Percentiles rank a stretch among this genome's conserved stretches.
These are phyloP conservation scores for Microtus pennsylvanicus DNA, from an alignment of 2,113 vertebrate genomes.

Conservation along the genomic window DNA sequence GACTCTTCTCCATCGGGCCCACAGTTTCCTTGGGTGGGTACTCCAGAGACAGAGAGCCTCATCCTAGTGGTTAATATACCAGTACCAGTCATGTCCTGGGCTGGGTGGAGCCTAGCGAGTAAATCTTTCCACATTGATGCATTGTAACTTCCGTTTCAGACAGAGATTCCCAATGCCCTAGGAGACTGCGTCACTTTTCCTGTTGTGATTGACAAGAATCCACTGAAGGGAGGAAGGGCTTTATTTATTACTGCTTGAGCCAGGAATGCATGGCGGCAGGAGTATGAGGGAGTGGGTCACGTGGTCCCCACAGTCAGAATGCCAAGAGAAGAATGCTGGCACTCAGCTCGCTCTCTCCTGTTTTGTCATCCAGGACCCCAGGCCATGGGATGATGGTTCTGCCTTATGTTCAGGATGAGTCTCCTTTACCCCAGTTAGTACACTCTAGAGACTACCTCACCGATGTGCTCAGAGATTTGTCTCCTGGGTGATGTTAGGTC, in stretches of 20 bases:
- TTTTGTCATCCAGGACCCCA: background rate
- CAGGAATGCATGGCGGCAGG: no score
- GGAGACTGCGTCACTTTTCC: accelerated
- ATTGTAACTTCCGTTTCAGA: background rate
- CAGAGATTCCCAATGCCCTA: background rate
- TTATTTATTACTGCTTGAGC: background rate
- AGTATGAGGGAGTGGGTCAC: background rate
- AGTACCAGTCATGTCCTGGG: no score
- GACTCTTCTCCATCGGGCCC: background rate
- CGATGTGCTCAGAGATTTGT: no score
- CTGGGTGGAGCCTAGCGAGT: background rate
- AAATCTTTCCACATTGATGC: background rate
- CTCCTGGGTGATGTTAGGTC: background rate
- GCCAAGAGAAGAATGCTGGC: background rate
- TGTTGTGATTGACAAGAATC: background rate
- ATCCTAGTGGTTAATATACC: background rate
- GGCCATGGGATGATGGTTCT: no score
- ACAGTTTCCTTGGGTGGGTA: background rate
- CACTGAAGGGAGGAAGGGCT: background rate
- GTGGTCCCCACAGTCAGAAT: background rate
- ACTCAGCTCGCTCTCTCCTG: background rate
- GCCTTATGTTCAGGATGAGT: background rate
- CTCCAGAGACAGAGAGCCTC: background rate
- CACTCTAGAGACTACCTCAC: background rate
- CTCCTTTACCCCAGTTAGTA: background rate